These are phyloP conservation scores for Colossoma macropomum DNA, from an alignment of 2,113 vertebrate species.

Conservation along the genomic window DNA sequence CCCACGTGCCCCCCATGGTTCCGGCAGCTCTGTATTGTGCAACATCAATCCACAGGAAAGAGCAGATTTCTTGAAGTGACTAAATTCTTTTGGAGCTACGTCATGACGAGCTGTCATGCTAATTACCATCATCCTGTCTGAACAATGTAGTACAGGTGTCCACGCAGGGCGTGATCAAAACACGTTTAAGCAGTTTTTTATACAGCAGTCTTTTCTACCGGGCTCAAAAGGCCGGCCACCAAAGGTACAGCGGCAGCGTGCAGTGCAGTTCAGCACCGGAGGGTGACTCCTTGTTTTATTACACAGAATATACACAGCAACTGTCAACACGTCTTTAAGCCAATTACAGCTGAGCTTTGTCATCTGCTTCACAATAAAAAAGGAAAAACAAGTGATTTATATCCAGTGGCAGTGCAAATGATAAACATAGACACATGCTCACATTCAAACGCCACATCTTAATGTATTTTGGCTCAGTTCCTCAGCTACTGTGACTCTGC, in stretches of 20 bases:
- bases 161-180: too few species aligned
- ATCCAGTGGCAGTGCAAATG: not conserved
- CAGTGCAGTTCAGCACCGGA: not conserved
- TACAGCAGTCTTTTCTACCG: not conserved
- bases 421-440: not conserved
- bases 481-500: not conserved
- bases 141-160: not conserved
- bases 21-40: too few species aligned
- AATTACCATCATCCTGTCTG: not conserved
- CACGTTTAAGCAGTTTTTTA: not conserved
- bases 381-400: conserved; percentile 29
- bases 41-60: too few species aligned
- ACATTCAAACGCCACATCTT: not conserved
- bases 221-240: not conserved
- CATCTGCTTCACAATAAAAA: conserved; percentile 10
- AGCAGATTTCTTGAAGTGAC: not conserved
- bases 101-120: not conserved
- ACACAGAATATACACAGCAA: not conserved
- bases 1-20: too few species aligned
- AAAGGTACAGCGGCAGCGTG: not conserved
- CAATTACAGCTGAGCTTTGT: conserved; percentile 32
- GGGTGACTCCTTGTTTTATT: not conserved
- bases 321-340: conserved; percentile 31
- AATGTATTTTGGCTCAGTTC: not conserved
- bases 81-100: not conserved